phyloP scores from a whole-genome alignment of 2,888 invertebrate species.

The Calameuta pallipes region DNA sequence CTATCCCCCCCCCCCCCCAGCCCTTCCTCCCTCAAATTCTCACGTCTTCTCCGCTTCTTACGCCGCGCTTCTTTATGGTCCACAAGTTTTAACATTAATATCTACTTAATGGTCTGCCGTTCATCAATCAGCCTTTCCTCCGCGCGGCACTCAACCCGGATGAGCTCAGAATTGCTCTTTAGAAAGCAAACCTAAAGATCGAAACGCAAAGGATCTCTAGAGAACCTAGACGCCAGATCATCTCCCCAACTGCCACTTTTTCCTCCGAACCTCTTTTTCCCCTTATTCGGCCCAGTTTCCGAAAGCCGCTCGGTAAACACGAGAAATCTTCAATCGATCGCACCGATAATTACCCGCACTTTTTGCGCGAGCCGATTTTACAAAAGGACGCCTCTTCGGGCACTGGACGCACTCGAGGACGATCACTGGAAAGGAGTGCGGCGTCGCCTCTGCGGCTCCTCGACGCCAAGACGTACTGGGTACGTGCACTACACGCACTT shows the following conservation, averaged over 20 bases:
- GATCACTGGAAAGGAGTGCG: neutral
- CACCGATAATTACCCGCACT: neutral
- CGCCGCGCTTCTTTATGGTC: neutral
- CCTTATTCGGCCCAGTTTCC: neutral
- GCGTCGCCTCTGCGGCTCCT: neutral
- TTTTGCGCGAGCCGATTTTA: neutral
- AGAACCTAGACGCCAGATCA: neutral
- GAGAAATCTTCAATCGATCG: neutral
- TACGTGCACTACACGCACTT: neutral
- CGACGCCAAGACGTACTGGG: neutral
- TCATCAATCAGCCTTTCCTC: constrained; percentile 6
- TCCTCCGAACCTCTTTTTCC: neutral
- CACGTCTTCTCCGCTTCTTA: neutral
- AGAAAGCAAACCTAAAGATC: neutral
- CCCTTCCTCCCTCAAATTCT: neutral
- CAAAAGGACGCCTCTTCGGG: neutral
- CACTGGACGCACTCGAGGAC: neutral
- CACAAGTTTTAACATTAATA: constrained; percentile 24
- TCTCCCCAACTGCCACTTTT: neutral
- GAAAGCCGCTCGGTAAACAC: neutral
- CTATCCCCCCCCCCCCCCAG: too few relatives aligned
- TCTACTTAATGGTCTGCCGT: constrained; percentile 18
- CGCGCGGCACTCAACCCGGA: neutral
- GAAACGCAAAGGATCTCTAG: neutral
- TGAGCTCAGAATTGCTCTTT: neutral